These are phyloP conservation scores for Galeruca laticollis DNA, from an alignment of 2,888 invertebrate species.

Conservation along the genomic window DNA sequence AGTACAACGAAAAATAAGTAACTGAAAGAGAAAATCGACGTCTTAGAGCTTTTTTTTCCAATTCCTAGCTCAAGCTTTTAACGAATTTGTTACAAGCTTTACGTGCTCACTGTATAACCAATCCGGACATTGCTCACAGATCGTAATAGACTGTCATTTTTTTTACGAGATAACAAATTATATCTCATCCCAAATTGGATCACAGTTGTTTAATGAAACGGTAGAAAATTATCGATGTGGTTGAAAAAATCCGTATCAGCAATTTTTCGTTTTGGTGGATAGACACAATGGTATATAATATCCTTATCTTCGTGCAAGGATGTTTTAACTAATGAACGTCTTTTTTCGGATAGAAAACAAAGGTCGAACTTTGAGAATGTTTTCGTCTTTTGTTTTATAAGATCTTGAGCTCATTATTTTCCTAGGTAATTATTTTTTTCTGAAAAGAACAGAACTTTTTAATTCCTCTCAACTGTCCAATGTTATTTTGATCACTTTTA, in stretches of 20 bases:
- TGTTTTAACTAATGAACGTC: conserved; percentile 19
- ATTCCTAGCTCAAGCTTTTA: too few relatives aligned
- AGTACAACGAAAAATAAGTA: too few relatives aligned
- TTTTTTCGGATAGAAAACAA: conserved; percentile 18
- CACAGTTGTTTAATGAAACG: conserved; percentile 23
- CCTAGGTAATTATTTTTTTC: too few relatives aligned
- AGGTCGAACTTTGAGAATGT: conserved; percentile 21
- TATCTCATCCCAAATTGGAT: conserved; percentile 21
- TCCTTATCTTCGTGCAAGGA: conserved; percentile 22
- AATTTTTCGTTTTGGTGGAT: conserved; percentile 29
- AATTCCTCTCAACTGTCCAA: too few relatives aligned
- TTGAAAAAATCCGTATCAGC: conserved; percentile 20
- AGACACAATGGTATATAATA: conserved; percentile 25
- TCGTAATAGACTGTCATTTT: background rate
- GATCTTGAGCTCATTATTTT: too few relatives aligned
- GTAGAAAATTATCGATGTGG: conserved; percentile 26
- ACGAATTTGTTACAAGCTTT: too few relatives aligned
- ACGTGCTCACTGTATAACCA: too few relatives aligned
- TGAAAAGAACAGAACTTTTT: too few relatives aligned
- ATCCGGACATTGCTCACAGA: background rate
- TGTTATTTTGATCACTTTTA: too few relatives aligned
- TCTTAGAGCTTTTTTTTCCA: too few relatives aligned
- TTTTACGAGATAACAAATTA: background rate
- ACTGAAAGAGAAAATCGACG: too few relatives aligned
- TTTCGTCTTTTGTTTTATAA: conserved; percentile 17